Conservation (phyloP, 1,140 invertebrate species). For the Cylas formicarius region DNA sequence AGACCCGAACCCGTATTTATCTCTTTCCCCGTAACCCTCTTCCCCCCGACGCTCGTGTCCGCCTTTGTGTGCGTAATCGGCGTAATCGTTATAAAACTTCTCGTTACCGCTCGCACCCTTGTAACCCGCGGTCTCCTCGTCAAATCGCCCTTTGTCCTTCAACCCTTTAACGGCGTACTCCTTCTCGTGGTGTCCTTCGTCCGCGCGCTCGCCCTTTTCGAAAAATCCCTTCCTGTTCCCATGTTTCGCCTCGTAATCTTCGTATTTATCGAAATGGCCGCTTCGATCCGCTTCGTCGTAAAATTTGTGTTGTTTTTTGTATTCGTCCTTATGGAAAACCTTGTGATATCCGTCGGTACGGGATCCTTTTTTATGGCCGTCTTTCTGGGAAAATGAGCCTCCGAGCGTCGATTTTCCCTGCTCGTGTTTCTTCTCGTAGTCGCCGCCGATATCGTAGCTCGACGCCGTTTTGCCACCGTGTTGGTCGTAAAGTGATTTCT, state of each 20-base stretch:
- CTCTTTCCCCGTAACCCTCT: conserved; percentile 11
- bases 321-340: conserved; percentile 65
- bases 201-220: conserved; percentile 41
- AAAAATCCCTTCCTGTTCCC: conserved; percentile 43
- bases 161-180: conserved; percentile 20
- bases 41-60: conserved; percentile 13
- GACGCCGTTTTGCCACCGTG: conserved; percentile 39
- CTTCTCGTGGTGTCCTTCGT: conserved; percentile 18
- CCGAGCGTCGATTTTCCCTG: conserved; percentile 40
- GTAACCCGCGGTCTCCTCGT: conserved; percentile 17
- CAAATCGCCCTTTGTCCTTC: conserved; percentile 22
- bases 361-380: conserved; percentile 56
- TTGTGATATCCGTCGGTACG: conserved; percentile 65
- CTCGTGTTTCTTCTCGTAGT: conserved; percentile 40
- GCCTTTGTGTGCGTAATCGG: conserved; percentile 17
- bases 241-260: conserved; percentile 44
- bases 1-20: too few relatives aligned
- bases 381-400: conserved; percentile 41
- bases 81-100: conserved; percentile 20
- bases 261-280: conserved; percentile 54
- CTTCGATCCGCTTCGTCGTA: conserved; percentile 61
- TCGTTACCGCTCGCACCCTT: conserved; percentile 18
- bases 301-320: conserved; percentile 65
- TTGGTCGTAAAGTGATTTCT: conserved; percentile 43
- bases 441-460: conserved; percentile 38